A percentile compares a stretch with the other conserved stretches of the same genome.
Conservation (phyloP, 1,140 invertebrate genomes). For the Diploscapter pachys region DNA sequence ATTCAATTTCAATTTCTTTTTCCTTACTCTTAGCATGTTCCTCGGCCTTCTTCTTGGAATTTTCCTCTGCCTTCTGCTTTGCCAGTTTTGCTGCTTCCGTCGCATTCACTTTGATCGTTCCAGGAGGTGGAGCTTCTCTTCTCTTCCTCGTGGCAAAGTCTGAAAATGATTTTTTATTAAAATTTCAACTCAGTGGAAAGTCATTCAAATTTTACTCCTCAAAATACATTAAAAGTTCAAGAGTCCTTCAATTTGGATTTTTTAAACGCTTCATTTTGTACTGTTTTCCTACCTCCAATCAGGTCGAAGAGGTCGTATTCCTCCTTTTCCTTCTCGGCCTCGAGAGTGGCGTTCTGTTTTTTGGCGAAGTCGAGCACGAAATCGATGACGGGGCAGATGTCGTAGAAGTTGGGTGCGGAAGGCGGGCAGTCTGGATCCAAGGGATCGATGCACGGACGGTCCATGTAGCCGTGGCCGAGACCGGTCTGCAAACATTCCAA, state of each 20-base stretch:
- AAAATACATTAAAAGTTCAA: not conserved
- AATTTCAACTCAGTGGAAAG: not conserved
- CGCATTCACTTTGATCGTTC: conserved; percentile 11
- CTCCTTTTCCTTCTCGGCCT: conserved; percentile 12
- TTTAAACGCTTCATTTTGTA: not conserved
- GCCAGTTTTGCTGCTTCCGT: conserved; percentile 3
- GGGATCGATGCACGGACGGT: conserved; percentile 92
- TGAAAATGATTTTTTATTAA: not conserved
- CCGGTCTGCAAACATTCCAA: conserved; percentile 69
- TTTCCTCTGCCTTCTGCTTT: not conserved
- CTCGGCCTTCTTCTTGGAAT: conserved; percentile 61
- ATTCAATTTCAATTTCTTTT: conserved; percentile 6
- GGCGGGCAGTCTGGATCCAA: conserved; percentile 80
- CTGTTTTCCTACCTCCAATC: not conserved
- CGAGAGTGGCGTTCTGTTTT: conserved; percentile 16
- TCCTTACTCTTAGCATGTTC: conserved; percentile 14
- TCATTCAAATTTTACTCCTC: not conserved
- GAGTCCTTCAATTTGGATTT: not conserved
- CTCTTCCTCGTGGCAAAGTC: conserved; percentile 6
- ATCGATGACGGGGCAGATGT: conserved; percentile 43
- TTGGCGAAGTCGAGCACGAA: conserved; percentile 15
- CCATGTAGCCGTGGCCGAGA: conserved; percentile 89
- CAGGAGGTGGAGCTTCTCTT: conserved; percentile 6
- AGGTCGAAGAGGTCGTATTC: not conserved
- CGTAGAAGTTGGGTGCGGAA: conserved; percentile 81